Conservation (phyloP, 2,888 invertebrate genomes). For the Fragum whitleyi region DNA sequence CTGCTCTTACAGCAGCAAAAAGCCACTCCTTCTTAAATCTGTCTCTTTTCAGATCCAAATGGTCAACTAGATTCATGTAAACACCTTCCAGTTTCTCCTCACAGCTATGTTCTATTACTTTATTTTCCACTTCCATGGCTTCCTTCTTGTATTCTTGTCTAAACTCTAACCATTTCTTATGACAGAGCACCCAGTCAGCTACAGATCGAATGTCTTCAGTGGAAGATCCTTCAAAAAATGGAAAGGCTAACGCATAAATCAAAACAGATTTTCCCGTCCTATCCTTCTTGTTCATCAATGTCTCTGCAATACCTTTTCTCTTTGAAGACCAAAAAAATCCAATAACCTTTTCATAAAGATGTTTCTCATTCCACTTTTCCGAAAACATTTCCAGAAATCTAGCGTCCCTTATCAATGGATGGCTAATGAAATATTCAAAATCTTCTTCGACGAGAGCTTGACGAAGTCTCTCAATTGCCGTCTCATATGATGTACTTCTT, state of each 20-base stretch:
- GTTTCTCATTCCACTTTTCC: not conserved
- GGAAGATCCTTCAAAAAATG: not conserved
- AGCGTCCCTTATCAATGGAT: slow-evolving; percentile 3
- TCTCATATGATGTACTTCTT: not conserved
- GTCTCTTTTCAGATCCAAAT: not conserved
- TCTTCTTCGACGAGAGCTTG: not conserved
- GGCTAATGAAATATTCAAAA: slow-evolving; percentile 3
- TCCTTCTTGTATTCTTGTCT: not conserved
- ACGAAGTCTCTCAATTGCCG: not conserved
- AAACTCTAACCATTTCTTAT: not conserved
- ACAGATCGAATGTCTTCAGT: not conserved
- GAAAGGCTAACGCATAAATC: not conserved
- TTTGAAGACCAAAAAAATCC: not conserved
- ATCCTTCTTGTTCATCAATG: not conserved
- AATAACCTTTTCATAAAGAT: not conserved
- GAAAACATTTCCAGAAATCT: not conserved
- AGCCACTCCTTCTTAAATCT: not conserved
- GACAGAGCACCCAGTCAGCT: slow-evolving; percentile 2
- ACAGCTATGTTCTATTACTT: not conserved
- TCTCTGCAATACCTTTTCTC: slow-evolving; percentile 1
- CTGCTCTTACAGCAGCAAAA: not conserved
- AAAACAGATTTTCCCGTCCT: not conserved
- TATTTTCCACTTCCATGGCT: not conserved
- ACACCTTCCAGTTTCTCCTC: slow-evolving; percentile 3
- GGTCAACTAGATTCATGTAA: not conserved